phyloP scores from a whole-genome alignment of 2,888 invertebrate genomes.

The Azorinus chamasolen region DNA sequence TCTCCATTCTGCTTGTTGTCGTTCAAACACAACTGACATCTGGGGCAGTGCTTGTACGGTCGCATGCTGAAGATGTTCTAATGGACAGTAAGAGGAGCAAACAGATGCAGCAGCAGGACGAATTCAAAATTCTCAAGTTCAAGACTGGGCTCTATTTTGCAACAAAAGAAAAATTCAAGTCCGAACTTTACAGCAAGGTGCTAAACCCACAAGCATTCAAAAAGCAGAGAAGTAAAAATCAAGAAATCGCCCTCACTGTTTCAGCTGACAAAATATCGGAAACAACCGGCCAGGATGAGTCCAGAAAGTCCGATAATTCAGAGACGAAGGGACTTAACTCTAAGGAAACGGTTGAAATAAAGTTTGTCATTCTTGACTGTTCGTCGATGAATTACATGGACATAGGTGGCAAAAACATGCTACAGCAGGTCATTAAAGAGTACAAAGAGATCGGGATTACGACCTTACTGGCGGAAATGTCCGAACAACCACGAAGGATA shows the following conservation, averaged over 20 bases:
- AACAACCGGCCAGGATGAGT: no score
- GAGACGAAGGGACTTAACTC: not conserved
- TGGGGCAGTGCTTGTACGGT: conserved; percentile 53
- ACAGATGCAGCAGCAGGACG: conserved; percentile 31
- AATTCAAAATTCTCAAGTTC: conserved; percentile 53
- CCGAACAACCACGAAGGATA: conserved; percentile 11
- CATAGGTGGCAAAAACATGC: conserved; percentile 72
- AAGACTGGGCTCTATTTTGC: conserved; percentile 56
- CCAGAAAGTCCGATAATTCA: not conserved
- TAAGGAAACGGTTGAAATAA: not conserved
- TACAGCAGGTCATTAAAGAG: conserved; percentile 67
- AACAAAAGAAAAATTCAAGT: conserved; percentile 59
- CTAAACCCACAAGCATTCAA: conserved; percentile 36
- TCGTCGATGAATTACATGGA: conserved; percentile 76
- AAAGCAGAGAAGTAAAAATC: conserved; percentile 11
- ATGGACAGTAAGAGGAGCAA: conserved; percentile 15
- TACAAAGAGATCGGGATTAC: conserved; percentile 45
- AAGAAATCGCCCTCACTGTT: conserved; percentile 1
- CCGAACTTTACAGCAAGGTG: conserved; percentile 37
- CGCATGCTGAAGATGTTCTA: conserved; percentile 44
- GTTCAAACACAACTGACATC: conserved; percentile 65
- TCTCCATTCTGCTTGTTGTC: conserved; percentile 71
- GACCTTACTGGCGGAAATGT: conserved; percentile 32
- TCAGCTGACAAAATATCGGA: not conserved
- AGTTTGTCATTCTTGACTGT: conserved; percentile 73